Evolutionary conservation across 2,113 vertebrate species (phyloP).

Genomic region (Nerophis ophidion): DNA sequence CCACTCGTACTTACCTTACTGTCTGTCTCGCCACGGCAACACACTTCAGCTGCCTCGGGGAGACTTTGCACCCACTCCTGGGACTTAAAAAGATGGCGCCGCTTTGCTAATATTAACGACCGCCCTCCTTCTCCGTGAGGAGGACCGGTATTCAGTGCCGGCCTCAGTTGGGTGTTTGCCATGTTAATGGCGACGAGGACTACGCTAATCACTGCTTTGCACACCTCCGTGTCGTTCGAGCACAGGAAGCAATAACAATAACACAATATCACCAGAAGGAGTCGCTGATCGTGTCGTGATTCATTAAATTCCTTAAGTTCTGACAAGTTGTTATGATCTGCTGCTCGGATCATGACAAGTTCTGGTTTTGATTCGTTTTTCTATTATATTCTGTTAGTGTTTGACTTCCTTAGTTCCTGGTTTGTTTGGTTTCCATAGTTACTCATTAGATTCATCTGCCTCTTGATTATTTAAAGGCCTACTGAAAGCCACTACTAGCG

Average conservation of each 20-base stretch:
- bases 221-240: not conserved
- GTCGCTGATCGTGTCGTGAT: too few relatives aligned
- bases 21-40: constrained; percentile 14
- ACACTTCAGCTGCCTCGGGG: constrained; percentile 25
- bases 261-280: not conserved
- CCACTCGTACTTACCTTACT: constrained; percentile 19
- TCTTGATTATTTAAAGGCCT: too few relatives aligned
- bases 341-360: too few relatives aligned
- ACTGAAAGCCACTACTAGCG: too few relatives aligned
- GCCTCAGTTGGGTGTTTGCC: constrained; percentile 17
- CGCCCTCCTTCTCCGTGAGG: constrained; percentile 38
- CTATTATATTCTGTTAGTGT: too few relatives aligned
- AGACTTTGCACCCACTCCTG: constrained; percentile 26
- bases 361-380: too few relatives aligned
- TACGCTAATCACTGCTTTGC: constrained; percentile 12
- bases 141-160: constrained; percentile 17
- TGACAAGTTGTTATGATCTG: too few relatives aligned
- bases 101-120: constrained; percentile 32
- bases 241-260: not conserved
- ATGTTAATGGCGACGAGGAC: constrained; percentile 18
- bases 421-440: too few relatives aligned
- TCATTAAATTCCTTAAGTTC: not conserved
- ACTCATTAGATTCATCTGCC: too few relatives aligned
- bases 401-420: too few relatives aligned
- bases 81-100: constrained; percentile 25